These are phyloP conservation scores for Nephotettix cincticeps DNA, from an alignment of 1,140 invertebrate species.

Conservation along the genomic window DNA sequence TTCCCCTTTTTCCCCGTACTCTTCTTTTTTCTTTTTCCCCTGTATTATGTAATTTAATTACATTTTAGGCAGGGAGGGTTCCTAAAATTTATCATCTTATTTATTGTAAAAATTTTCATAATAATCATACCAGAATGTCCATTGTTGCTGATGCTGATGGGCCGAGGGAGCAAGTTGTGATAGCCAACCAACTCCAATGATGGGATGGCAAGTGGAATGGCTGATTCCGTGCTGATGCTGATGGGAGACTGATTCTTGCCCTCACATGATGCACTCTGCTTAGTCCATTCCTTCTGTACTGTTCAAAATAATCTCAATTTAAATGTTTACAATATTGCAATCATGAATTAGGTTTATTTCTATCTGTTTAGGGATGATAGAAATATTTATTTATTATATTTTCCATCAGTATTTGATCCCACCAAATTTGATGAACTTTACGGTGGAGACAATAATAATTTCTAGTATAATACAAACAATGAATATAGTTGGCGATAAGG, in stretches of 20 bases:
- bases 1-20: too few relatives aligned
- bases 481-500: too few relatives aligned
- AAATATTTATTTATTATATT: too few relatives aligned
- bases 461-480: too few relatives aligned
- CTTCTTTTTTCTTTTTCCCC: too few relatives aligned
- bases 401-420: too few relatives aligned
- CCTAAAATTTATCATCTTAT: too few relatives aligned
- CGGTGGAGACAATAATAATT: neutral
- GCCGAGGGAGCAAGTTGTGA: slow-evolving; percentile 61
- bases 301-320: slow-evolving; percentile 28
- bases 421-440: neutral
- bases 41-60: too few relatives aligned
- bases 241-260: slow-evolving; percentile 68
- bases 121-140: slow-evolving; percentile 68
- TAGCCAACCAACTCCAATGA: slow-evolving; percentile 69
- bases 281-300: slow-evolving; percentile 58
- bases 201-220: slow-evolving; percentile 61
- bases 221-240: slow-evolving; percentile 55
- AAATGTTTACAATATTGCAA: neutral
- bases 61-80: too few relatives aligned
- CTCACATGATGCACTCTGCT: slow-evolving; percentile 54
- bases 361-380: neutral
- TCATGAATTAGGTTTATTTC: neutral
- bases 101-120: too few relatives aligned
- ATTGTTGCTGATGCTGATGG: slow-evolving; percentile 61